Percentiles rank a stretch among this genome's conserved stretches.
Conservation (phyloP, 2,888 invertebrate genomes). For the Perizoma flavofasciatum region DNA sequence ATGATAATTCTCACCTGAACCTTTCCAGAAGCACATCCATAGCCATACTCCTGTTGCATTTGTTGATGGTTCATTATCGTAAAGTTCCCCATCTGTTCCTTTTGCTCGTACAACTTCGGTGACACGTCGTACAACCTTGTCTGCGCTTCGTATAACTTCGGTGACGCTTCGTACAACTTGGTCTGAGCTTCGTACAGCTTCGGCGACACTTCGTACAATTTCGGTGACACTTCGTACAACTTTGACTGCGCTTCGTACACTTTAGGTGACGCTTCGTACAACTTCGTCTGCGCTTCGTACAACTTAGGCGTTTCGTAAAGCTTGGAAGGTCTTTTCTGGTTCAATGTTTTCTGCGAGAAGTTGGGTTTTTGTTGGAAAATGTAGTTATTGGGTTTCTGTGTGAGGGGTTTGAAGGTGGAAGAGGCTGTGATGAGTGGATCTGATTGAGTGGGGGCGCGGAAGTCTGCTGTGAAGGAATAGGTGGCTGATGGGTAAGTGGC, state of each 20-base stretch:
- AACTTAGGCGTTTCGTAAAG: slow-evolving; percentile 12
- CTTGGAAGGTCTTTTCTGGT: slow-evolving; percentile 63
- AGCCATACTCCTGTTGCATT: slow-evolving; percentile 74
- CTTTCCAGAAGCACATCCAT: slow-evolving; percentile 66
- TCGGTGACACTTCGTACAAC: slow-evolving; percentile 21
- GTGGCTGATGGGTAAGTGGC: slow-evolving; percentile 88
- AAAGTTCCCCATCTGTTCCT: slow-evolving; percentile 66
- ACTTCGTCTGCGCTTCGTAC: slow-evolving; percentile 46
- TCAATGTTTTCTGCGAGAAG: slow-evolving; percentile 59
- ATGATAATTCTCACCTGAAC: slow-evolving; percentile 61
- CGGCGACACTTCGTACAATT: slow-evolving; percentile 13
- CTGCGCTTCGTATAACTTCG: slow-evolving; percentile 12
- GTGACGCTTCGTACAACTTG: slow-evolving; percentile 51
- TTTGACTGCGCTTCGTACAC: slow-evolving; percentile 11
- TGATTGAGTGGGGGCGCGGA: slow-evolving; percentile 86
- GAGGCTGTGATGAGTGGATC: slow-evolving; percentile 81
- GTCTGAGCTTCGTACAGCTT: slow-evolving; percentile 37
- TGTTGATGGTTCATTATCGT: slow-evolving; percentile 72
- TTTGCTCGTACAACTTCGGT: slow-evolving; percentile 45
- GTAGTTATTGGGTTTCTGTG: slow-evolving; percentile 73
- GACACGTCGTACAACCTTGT: slow-evolving; percentile 17
- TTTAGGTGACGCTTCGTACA: slow-evolving; percentile 43
- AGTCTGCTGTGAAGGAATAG: slow-evolving; percentile 93
- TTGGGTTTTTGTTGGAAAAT: slow-evolving; percentile 75
- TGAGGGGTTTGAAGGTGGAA: slow-evolving; percentile 83